Percentiles rank a stretch among this genome's conserved stretches.
These are phyloP conservation scores for Ochotona princeps DNA, from an alignment of 2,113 vertebrate genomes.

Conservation along the genomic window DNA sequence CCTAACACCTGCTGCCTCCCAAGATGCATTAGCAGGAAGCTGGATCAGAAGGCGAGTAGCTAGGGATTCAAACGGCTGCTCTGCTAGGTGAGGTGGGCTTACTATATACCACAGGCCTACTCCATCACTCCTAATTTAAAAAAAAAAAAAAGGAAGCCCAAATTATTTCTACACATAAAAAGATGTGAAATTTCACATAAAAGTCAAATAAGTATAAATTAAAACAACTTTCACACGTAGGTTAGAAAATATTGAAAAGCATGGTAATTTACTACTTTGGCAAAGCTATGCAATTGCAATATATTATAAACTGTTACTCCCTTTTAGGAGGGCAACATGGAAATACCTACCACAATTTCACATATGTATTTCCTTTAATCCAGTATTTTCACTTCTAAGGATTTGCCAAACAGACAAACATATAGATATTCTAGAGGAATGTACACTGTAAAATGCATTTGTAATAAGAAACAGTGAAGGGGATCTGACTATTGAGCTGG, in stretches of 20 bases:
- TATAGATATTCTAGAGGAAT: neutral
- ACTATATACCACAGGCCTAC: too few species aligned
- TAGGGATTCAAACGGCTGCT: too few species aligned
- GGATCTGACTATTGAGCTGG: neutral
- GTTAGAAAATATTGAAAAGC: neutral
- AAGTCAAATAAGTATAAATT: constrained; percentile 35
- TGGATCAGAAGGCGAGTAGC: too few species aligned
- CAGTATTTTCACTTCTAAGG: neutral
- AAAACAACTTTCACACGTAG: constrained; percentile 11
- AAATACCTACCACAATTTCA: neutral
- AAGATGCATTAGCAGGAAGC: too few species aligned
- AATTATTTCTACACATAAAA: neutral
- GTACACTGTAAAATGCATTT: neutral
- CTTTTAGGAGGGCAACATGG: neutral
- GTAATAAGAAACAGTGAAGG: neutral
- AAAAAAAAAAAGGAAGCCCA: neutral
- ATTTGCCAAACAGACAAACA: neutral
- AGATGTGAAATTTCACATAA: neutral
- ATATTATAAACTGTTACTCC: neutral
- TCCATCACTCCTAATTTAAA: too few species aligned
- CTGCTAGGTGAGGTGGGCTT: too few species aligned
- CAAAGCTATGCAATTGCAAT: neutral
- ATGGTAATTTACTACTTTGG: neutral
- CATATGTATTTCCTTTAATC: neutral
- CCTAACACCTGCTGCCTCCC: too few species aligned